Conservation (phyloP, 2,888 invertebrate species). For the Cetonia aurata region DNA sequence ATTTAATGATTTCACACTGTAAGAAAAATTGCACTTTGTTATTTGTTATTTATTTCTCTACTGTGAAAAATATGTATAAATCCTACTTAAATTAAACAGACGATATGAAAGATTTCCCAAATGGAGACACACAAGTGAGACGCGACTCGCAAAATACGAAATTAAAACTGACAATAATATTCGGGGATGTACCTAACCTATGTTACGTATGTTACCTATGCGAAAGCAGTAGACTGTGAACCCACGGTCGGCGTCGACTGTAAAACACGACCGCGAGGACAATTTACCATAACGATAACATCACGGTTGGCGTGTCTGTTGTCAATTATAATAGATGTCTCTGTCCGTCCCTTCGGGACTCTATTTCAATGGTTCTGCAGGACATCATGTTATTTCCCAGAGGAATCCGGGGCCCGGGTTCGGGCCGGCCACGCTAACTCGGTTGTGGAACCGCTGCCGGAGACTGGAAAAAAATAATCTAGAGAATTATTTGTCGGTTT, state of each 20-base stretch:
- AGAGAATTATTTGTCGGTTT: slow-evolving; percentile 38
- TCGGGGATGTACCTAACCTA: too few relatives aligned
- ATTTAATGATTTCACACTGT: too few relatives aligned
- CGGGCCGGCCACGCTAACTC: slow-evolving; percentile 4
- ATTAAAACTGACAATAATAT: slow-evolving; percentile 8
- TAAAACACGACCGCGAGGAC: slow-evolving; percentile 32
- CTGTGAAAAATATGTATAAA: too few relatives aligned
- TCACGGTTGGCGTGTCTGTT: slow-evolving; percentile 53
- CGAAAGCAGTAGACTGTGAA: slow-evolving; percentile 8
- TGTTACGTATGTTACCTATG: not conserved
- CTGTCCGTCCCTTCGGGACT: slow-evolving; percentile 55
- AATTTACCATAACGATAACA: slow-evolving; percentile 53
- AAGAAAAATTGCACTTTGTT: too few relatives aligned
- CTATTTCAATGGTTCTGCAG: slow-evolving; percentile 60
- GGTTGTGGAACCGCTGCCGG: not conserved
- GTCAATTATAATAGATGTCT: slow-evolving; percentile 60
- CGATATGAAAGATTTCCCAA: slow-evolving; percentile 5
- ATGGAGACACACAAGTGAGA: too few relatives aligned
- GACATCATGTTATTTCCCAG: slow-evolving; percentile 63
- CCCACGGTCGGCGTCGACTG: slow-evolving; percentile 6
- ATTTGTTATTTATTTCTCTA: too few relatives aligned
- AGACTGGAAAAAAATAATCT: slow-evolving; percentile 21
- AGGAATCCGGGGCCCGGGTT: slow-evolving; percentile 48
- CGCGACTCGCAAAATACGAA: slow-evolving; percentile 3
- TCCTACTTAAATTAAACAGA: slow-evolving; percentile 6